phyloP scores from a whole-genome alignment of 1,140 invertebrate species.

The Branchinecta lindahli region DNA sequence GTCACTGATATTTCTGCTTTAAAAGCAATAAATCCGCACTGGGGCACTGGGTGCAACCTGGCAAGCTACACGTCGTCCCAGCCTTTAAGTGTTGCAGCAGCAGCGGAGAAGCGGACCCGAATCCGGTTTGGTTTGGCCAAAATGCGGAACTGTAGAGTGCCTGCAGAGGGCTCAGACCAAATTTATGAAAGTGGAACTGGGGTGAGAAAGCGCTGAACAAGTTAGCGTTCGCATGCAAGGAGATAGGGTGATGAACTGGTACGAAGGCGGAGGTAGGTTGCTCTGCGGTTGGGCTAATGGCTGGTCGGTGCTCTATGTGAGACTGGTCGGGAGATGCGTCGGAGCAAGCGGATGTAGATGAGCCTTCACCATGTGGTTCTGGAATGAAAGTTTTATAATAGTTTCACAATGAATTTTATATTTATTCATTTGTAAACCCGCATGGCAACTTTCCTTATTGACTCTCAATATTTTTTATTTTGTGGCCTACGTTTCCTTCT shows the following conservation, averaged over 20 bases:
- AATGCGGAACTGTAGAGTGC: background rate
- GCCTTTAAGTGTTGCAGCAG: background rate
- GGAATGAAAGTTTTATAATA: no score
- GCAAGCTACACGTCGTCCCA: background rate
- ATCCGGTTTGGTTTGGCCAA: background rate
- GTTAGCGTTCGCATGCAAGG: background rate
- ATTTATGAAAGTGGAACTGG: background rate
- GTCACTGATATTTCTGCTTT: background rate
- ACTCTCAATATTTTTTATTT: no score
- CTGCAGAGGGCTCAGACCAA: background rate
- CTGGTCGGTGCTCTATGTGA: no score
- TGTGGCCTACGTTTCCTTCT: no score
- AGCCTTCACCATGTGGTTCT: no score
- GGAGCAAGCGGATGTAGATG: no score
- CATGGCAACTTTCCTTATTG: no score
- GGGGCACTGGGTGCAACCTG: background rate
- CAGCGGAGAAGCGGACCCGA: background rate
- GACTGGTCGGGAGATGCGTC: no score
- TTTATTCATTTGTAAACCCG: no score
- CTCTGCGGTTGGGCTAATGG: background rate
- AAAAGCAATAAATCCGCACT: background rate
- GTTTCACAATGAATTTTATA: no score
- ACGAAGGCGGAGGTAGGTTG: background rate
- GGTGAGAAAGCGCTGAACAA: background rate
- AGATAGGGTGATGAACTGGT: background rate